Evolutionary conservation across 2,797 vertebrate genomes (phyloP), one percentile per base, ranked within the genome.

Genomic region (Myotis planiceps): DNA sequence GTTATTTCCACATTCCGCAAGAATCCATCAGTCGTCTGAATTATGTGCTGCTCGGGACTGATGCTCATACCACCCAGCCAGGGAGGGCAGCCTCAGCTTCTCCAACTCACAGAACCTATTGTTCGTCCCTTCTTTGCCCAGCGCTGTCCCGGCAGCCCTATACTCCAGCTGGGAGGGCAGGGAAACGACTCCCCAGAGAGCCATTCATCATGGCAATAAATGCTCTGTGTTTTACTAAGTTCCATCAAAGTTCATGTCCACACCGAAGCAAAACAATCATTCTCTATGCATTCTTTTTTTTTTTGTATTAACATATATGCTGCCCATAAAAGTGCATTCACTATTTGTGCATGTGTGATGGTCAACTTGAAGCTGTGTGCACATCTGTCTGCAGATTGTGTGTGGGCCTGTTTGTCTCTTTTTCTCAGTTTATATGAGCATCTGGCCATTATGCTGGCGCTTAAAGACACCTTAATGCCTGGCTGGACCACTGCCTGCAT

Each of bases 171-270:
- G 83, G 97, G 98, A 98, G 98, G 98, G 97, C 97, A 97, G 93
- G 97, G 96, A 98, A 98, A 98, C 94, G 95, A 80, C 97, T 98
- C 98, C 97, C 98, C 82, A 27, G 98, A 97, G 98, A 97, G 97
- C 97, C 97, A 97, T 99, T 98, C 97, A 98, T 98, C 98, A 98
- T n/a, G 88, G 98, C 97, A 97, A 98, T 99, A 98, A 99, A 98
- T 91, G 97, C 97, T 98, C 92, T 97, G 88, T 95, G 93, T 98
- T 98, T 98, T 98, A 98, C 98, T 97, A 97, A 98, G 97, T 98
- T 97, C 98, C 98, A 98, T 98, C 98, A 98, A 98, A 98, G 98
- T 98, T 98, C 98, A 98, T 98, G 97, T 97, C 95, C 95, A 78
- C 75, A 55, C 96, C 16, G 42, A 95, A 98, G 93, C 85, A 69